These are phyloP conservation scores for Cataglyphis livida DNA, from an alignment of 2,888 invertebrate species.

Conservation along the genomic window DNA sequence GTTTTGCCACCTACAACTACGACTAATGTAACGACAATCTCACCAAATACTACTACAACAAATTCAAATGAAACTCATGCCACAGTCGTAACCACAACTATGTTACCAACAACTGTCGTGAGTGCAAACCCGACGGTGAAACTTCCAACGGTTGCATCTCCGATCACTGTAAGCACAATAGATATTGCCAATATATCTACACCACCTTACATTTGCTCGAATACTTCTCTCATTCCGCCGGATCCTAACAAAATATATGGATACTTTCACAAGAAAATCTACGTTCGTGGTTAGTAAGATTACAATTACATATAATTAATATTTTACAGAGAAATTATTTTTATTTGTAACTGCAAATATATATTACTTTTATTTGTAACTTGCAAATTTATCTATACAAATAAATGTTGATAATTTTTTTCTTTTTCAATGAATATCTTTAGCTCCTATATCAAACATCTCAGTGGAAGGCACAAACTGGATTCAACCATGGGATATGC, in stretches of 20 bases:
- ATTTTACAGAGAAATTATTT: not conserved
- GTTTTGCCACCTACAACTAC: conserved; percentile 81
- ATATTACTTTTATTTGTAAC: not conserved
- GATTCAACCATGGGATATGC: conserved; percentile 93
- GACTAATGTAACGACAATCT: conserved; percentile 70
- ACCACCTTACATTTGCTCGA: conserved; percentile 87
- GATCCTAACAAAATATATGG: conserved; percentile 91
- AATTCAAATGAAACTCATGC: conserved; percentile 60
- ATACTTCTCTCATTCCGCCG: conserved; percentile 88
- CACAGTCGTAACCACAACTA: conserved; percentile 62
- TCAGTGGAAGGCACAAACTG: conserved; percentile 92
- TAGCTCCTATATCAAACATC: conserved; percentile 91
- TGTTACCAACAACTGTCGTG: conserved; percentile 17
- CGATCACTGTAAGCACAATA: conserved; percentile 41
- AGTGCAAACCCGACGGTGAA: conserved; percentile 39
- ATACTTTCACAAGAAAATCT: conserved; percentile 89
- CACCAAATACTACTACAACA: conserved; percentile 57
- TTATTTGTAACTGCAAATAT: not conserved
- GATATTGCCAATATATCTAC: conserved; percentile 80
- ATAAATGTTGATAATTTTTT: not conserved
- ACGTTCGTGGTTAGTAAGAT: conserved; percentile 89
- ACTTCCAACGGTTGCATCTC: not conserved
- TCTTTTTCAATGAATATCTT: not conserved
- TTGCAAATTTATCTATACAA: not conserved
- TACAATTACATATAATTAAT: not conserved